A percentile compares a stretch with the other conserved stretches of the same genome.
Conservation (phyloP, 2,797 vertebrate species). For the Echeneis naucrates region DNA sequence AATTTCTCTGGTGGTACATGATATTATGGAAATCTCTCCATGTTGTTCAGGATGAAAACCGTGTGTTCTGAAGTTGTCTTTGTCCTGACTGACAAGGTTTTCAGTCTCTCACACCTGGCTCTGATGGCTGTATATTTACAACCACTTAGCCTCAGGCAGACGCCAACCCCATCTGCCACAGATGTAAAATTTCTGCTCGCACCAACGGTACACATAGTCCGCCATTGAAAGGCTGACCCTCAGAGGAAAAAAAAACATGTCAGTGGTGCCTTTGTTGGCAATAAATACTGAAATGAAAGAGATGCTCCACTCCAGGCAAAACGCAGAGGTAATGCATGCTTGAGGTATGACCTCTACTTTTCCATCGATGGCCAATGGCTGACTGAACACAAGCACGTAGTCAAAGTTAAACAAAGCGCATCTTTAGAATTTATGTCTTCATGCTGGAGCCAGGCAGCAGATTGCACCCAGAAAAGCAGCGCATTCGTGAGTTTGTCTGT, state of each 20-base stretch:
- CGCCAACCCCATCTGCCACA: background rate
- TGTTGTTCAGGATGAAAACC: background rate
- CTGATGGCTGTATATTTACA: slow-evolving; percentile 8
- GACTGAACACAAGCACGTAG: background rate
- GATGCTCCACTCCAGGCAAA: slow-evolving; percentile 7
- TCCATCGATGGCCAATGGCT: background rate
- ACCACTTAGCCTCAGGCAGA: background rate
- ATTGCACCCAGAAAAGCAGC: background rate
- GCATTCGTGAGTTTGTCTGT: background rate
- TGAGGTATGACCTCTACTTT: slow-evolving; percentile 1
- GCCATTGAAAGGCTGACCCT: background rate
- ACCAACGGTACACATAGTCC: slow-evolving; percentile 1
- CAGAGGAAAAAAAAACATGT: no score
- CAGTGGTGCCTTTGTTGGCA: background rate
- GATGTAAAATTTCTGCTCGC: slow-evolving; percentile 7
- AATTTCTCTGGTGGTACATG: background rate
- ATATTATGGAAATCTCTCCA: background rate
- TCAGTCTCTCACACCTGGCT: background rate
- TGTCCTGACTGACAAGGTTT: background rate
- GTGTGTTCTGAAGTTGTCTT: background rate
- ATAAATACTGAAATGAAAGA: background rate
- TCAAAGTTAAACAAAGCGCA: slow-evolving; percentile 13
- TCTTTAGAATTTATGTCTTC: background rate
- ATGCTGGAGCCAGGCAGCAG: background rate
- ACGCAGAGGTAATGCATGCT: background rate